These are phyloP conservation scores for Myotis yumanensis DNA, from an alignment of 2,113 vertebrate species.

Conservation along the genomic window DNA sequence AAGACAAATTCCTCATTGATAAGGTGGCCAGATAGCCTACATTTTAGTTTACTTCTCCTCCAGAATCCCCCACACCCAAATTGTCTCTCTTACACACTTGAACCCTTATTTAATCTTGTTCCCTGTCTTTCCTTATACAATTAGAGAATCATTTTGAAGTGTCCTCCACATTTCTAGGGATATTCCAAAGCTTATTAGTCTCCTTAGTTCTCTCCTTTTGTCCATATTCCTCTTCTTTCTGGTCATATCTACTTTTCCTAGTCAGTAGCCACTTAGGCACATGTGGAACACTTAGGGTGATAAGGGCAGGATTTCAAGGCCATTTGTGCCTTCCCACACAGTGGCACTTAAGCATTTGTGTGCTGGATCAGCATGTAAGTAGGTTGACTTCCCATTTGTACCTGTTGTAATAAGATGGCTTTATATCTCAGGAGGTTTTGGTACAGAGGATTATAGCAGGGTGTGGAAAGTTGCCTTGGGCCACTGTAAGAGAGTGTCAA, in stretches of 20 bases:
- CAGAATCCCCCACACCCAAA: background rate
- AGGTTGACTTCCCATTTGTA: background rate
- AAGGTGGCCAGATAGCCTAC: conserved; percentile 9
- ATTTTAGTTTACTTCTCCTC: conserved; percentile 38
- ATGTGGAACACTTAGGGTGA: background rate
- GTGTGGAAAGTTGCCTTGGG: conserved; percentile 29
- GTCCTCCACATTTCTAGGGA: background rate
- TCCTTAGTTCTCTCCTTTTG: conserved; percentile 34
- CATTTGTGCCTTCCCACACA: background rate
- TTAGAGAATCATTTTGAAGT: background rate
- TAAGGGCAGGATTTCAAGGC: conserved; percentile 9
- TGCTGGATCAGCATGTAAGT: background rate
- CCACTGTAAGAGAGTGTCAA: conserved; percentile 45
- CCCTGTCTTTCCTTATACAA: background rate
- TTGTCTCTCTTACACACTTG: background rate
- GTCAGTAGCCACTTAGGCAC: background rate
- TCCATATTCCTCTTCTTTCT: background rate
- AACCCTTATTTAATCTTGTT: background rate
- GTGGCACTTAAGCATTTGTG: conserved; percentile 1
- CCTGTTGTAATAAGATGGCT: background rate
- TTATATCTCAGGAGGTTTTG: conserved; percentile 11
- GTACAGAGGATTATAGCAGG: background rate
- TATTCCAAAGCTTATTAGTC: background rate
- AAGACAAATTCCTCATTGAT: conserved; percentile 26
- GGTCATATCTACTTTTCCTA: background rate